Percentiles rank a stretch among this genome's conserved stretches.
phyloP scores from a whole-genome alignment of 2,113 vertebrate species.

The Ailuropoda melanoleuca region DNA sequence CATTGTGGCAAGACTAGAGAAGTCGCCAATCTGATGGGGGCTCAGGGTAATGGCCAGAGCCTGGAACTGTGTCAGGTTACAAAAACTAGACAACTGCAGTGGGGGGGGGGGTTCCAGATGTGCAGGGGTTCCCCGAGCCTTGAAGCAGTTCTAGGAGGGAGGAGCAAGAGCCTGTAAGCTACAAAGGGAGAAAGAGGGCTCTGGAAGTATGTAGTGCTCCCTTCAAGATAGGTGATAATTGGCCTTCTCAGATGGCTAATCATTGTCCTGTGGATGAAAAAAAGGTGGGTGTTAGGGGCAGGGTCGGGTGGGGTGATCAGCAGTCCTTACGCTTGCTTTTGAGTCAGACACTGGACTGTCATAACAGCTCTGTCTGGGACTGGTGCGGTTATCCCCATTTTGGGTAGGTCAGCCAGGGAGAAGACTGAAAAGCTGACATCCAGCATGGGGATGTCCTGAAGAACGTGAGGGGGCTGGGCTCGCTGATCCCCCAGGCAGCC shows the following conservation, averaged over 20 bases:
- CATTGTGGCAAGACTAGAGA: background rate
- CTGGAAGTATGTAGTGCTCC: background rate
- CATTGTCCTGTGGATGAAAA: background rate
- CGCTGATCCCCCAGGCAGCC: background rate
- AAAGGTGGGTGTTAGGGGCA: background rate
- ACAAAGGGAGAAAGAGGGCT: background rate
- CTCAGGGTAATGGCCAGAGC: background rate
- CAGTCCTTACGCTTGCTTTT: background rate
- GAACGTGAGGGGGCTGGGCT: background rate
- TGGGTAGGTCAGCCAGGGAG: background rate
- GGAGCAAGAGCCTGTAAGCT: background rate
- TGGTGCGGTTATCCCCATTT: background rate
- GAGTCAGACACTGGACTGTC: background rate
- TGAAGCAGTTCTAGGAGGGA: background rate
- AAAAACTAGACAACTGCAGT: background rate
- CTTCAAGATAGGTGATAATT: background rate
- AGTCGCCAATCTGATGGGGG: background rate
- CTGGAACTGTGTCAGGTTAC: background rate
- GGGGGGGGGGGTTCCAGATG: rapidly evolving
- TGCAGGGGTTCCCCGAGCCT: background rate
- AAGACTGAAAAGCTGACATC: background rate
- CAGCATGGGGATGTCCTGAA: background rate
- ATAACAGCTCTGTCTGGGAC: background rate
- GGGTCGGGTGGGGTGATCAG: background rate
- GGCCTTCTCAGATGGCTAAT: background rate